Conservation (phyloP, 2,888 invertebrate genomes). For the Acanthosepion lycidas region DNA sequence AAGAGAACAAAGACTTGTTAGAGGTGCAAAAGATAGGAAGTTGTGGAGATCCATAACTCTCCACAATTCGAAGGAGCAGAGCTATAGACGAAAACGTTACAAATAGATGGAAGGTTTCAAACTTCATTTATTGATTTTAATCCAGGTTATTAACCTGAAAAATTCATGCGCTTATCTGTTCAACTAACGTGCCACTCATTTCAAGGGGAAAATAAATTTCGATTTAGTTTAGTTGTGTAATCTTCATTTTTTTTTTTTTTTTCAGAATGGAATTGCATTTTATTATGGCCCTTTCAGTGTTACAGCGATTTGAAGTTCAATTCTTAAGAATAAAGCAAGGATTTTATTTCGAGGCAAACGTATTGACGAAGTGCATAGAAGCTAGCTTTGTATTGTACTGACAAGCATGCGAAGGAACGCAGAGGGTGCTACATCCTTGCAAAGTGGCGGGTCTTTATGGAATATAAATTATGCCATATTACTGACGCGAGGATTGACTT, state of each 20-base stretch:
- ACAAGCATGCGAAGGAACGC: background rate
- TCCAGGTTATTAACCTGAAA: background rate
- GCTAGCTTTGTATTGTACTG: background rate
- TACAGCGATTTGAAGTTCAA: background rate
- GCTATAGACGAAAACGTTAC: too few species aligned
- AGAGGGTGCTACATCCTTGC: background rate
- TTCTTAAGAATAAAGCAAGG: background rate
- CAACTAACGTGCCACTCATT: background rate
- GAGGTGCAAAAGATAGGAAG: too few species aligned
- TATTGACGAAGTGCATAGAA: background rate
- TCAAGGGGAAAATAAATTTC: background rate
- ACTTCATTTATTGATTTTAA: background rate
- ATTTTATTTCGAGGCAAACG: background rate
- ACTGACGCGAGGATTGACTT: background rate
- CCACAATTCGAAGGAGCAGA: too few species aligned
- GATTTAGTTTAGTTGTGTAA: background rate
- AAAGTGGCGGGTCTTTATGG: background rate
- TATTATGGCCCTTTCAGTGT: background rate
- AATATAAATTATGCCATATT: background rate
- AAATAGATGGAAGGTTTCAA: background rate
- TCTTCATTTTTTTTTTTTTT: background rate
- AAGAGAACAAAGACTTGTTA: too few species aligned
- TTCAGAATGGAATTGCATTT: background rate
- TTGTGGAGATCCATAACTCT: too few species aligned
- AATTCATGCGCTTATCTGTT: background rate